Percentiles rank a stretch among this genome's conserved stretches.
phyloP scores from a whole-genome alignment of 2,888 invertebrate genomes.

The Eupithecia inturbata region DNA sequence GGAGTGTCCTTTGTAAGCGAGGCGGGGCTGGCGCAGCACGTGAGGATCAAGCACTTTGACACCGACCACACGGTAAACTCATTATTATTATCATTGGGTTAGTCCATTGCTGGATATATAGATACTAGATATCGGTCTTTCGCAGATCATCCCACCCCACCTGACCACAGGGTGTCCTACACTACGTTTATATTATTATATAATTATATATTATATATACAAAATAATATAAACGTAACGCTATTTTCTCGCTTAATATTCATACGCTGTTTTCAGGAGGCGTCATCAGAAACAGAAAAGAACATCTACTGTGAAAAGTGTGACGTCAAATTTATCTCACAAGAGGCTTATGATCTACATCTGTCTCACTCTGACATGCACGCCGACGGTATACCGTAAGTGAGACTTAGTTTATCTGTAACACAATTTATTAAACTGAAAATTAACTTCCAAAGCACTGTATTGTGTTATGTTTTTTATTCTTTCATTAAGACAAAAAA shows the following conservation, averaged over 20 bases:
- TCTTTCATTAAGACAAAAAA: too few relatives aligned
- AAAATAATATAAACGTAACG: too few relatives aligned
- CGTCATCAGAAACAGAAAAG: slow-evolving; percentile 25
- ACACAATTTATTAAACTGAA: too few relatives aligned
- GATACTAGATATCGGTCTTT: too few relatives aligned
- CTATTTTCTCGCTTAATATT: too few relatives aligned
- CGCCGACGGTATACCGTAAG: slow-evolving; percentile 43
- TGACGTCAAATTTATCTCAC: slow-evolving; percentile 49
- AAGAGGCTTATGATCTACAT: slow-evolving; percentile 51
- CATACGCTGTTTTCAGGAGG: slow-evolving; percentile 29
- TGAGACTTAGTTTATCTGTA: too few relatives aligned
- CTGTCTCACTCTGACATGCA: slow-evolving; percentile 69
- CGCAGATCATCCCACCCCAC: too few relatives aligned
- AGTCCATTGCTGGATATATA: too few relatives aligned
- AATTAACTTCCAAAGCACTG: background rate
- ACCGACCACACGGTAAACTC: slow-evolving; percentile 21
- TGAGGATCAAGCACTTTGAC: slow-evolving; percentile 47
- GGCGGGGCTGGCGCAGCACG: slow-evolving; percentile 62
- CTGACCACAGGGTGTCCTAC: background rate
- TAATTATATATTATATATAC: too few relatives aligned
- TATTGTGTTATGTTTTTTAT: too few relatives aligned
- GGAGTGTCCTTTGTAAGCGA: slow-evolving; percentile 69
- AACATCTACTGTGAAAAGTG: slow-evolving; percentile 53
- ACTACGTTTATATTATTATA: too few relatives aligned
- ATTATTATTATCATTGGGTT: too few relatives aligned